Evolutionary conservation across 2,888 invertebrate species (phyloP), one percentile per base, ranked within the genome.

Genomic region (Polylopha cassiicola): DNA sequence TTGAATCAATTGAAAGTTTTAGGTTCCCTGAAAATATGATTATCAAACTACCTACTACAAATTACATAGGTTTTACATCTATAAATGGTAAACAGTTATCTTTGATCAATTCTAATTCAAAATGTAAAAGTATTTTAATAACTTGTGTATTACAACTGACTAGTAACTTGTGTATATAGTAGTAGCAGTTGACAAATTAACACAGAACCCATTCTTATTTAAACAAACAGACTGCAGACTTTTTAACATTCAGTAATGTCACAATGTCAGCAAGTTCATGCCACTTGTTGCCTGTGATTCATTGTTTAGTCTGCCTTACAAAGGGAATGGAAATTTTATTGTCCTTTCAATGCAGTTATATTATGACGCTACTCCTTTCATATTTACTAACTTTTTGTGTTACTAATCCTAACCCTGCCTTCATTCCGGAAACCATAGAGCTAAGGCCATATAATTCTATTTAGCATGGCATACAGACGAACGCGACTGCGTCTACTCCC

Each of bases 401-500:
- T 36, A 59, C 57, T 56, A 51, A 63, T 58, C 49, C 45, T 51
- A 53, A 53, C 59, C 58, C 34, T 49, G 53, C 58, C 53, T 20
- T 50, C 57, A 69, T 60, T 60, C 68, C 64, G 46, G 51, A 55
- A 55, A 50, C 50, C 50, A 56, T 60, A 53, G 72, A 65, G n/a
- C 36, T 71, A 79, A 81, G 82, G 73, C 53, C 68, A 49, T 65
- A 66, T 81, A 81, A 81, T 82, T 75, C 62, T 69, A 87, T 87
- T 53, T 81, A 95, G 93, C 88, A 89, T 61, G 92, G 92, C 56
- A 92, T 97, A 61, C 87, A 90, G 65, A 92, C 92, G 47, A 94
- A 92, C 56, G 97, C 98, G 45, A 97, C 98, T 2, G 87, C 88
- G 52, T 98, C 97, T 29, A 89, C 92, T 9, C 90, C 90, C 36